Evolutionary conservation across 1,140 invertebrate species (phyloP).

Genomic region (Eumaeus atala): DNA sequence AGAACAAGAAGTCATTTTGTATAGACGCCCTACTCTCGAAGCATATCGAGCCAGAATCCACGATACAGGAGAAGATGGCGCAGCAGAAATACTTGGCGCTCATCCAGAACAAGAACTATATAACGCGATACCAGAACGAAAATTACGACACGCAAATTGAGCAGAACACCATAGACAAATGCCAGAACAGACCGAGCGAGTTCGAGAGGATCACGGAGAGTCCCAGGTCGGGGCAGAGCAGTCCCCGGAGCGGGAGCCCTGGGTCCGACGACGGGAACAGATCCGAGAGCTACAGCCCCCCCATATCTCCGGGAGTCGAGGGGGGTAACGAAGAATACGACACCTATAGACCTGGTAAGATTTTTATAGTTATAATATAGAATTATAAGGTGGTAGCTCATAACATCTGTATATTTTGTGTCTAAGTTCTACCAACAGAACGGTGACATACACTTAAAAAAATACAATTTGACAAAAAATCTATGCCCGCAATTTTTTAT

Average conservation of each 20-base stretch:
- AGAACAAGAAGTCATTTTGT: conserved; percentile 66
- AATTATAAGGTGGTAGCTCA: too few relatives aligned
- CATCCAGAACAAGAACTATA: conserved; percentile 58
- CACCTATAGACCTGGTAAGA: conserved; percentile 65
- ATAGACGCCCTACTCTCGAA: conserved; percentile 66
- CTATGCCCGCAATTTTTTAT: too few relatives aligned
- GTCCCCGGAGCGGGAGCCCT: conserved; percentile 54
- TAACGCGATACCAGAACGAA: conserved; percentile 47
- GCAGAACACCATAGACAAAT: conserved; percentile 60
- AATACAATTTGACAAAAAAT: too few relatives aligned
- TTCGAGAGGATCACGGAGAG: conserved; percentile 44
- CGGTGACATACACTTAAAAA: too few relatives aligned
- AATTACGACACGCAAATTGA: conserved; percentile 64
- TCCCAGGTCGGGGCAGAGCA: conserved; percentile 52
- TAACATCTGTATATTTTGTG: too few relatives aligned
- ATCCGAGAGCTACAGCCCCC: conserved; percentile 66
- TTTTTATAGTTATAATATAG: conserved; percentile 6
- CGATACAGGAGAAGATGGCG: conserved; percentile 51
- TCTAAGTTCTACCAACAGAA: too few relatives aligned
- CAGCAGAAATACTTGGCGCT: conserved; percentile 67
- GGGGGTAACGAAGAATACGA: conserved; percentile 58
- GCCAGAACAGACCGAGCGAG: conserved; percentile 33
- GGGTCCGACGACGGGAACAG: conserved; percentile 67
- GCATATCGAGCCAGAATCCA: conserved; percentile 47
- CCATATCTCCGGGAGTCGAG: conserved; percentile 70